Conservation (phyloP, 1,140 invertebrate genomes). For the Bombus superbus region DNA sequence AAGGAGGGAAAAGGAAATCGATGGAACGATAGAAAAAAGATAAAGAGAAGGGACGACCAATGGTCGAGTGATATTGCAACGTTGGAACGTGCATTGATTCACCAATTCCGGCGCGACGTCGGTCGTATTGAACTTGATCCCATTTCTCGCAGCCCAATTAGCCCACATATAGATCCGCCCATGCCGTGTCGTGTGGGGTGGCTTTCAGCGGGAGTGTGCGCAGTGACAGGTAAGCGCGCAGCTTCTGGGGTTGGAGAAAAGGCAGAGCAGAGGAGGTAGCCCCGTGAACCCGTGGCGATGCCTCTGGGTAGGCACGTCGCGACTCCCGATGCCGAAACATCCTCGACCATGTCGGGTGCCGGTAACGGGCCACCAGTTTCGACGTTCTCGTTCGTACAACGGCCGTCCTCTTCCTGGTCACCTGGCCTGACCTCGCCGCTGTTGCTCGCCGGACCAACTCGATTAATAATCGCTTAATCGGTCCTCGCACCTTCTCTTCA, state of each 20-base stretch:
- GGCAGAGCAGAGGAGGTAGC: constrained; percentile 38
- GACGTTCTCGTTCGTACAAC: constrained; percentile 4
- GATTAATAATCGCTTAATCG: neutral
- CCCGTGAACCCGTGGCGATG: constrained; percentile 50
- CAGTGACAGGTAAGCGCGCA: constrained; percentile 53
- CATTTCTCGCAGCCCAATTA: constrained; percentile 42
- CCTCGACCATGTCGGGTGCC: constrained; percentile 59
- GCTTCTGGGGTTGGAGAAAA: constrained; percentile 44
- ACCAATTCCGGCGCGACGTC: neutral
- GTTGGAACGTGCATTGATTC: neutral
- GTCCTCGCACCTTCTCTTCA: neutral
- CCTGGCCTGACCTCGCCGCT: neutral
- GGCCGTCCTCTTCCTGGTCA: neutral
- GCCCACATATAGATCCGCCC: constrained; percentile 48
- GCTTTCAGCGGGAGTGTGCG: constrained; percentile 43
- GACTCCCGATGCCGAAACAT: constrained; percentile 54
- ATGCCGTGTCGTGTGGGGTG: constrained; percentile 31
- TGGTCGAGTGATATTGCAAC: neutral
- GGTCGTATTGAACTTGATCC: constrained; percentile 45
- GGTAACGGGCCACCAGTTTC: constrained; percentile 51
- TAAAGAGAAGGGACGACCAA: neutral
- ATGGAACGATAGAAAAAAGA: neutral
- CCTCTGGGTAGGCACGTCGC: constrained; percentile 63
- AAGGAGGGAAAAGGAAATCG: neutral
- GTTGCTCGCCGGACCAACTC: neutral